phyloP scores from a whole-genome alignment of 2,797 vertebrate genomes.

The Mallotus villosus region DNA sequence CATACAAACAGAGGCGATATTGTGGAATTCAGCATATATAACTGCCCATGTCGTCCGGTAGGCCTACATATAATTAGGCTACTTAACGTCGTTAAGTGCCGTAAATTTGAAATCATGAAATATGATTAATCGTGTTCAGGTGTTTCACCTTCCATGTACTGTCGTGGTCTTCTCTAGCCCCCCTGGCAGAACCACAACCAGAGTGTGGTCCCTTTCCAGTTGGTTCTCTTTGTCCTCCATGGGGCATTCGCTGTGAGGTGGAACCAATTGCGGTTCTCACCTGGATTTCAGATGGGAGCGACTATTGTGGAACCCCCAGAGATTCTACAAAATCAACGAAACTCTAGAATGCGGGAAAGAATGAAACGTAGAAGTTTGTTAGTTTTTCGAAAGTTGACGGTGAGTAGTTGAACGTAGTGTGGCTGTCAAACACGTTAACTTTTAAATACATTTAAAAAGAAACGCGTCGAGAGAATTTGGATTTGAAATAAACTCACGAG shows the following conservation, averaged over 20 bases:
- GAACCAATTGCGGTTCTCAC: conserved; percentile 55
- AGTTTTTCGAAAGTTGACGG: too few relatives aligned
- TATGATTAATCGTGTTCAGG: neutral
- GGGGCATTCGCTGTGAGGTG: conserved; percentile 41
- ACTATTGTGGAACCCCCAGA: conserved; percentile 58
- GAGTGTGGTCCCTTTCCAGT: conserved; percentile 77
- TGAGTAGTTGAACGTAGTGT: too few relatives aligned
- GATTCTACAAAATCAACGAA: neutral
- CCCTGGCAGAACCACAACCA: conserved; percentile 86
- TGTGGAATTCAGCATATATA: neutral
- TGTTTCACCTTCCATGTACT: conserved; percentile 83
- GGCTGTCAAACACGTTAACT: too few relatives aligned
- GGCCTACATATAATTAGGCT: too few relatives aligned
- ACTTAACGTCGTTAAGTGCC: too few relatives aligned
- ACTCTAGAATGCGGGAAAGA: neutral
- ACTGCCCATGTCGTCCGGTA: neutral
- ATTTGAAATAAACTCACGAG: neutral
- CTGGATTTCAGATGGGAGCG: conserved; percentile 69
- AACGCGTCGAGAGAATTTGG: too few relatives aligned
- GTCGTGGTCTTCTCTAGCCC: conserved; percentile 79
- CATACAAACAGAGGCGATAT: conserved; percentile 15
- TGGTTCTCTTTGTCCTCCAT: conserved; percentile 84
- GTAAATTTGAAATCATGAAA: neutral
- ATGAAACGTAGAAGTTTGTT: too few relatives aligned
- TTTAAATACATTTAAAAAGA: too few relatives aligned